A percentile compares a stretch with the other conserved stretches of the same genome.
Evolutionary conservation across 2,888 invertebrate genomes (phyloP).

Genomic region (Troglohyphantes excavatus): DNA sequence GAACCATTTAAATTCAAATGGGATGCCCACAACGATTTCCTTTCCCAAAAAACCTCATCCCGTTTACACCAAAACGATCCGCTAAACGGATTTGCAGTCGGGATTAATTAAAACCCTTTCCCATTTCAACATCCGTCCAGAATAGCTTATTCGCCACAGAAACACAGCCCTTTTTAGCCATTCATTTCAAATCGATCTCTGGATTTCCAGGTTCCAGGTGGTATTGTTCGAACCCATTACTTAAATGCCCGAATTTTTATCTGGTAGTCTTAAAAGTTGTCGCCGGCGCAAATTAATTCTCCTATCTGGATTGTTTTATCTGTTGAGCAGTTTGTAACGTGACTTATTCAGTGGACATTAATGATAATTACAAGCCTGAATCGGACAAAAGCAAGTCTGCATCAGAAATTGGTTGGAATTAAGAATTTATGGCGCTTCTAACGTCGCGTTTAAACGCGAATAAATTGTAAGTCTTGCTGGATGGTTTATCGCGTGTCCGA

Average conservation of each 20-base stretch:
- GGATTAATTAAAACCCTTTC: conserved; percentile 39
- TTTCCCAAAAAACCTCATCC: not conserved
- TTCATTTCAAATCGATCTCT: conserved; percentile 19
- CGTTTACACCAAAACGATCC: conserved; percentile 21
- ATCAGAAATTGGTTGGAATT: not conserved
- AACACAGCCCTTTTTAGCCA: conserved; percentile 29
- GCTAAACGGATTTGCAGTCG: conserved; percentile 33
- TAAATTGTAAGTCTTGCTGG: not conserved
- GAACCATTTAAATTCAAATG: not conserved
- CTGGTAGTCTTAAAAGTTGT: conserved; percentile 29
- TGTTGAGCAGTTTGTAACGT: conserved; percentile 7
- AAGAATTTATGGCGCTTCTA: conserved; percentile 6
- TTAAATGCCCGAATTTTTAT: conserved; percentile 50
- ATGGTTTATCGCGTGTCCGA: not conserved
- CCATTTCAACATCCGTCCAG: conserved; percentile 17
- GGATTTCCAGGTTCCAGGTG: conserved; percentile 34
- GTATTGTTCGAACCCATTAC: conserved; percentile 32
- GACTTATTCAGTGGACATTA: conserved; percentile 35
- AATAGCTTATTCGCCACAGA: conserved; percentile 37
- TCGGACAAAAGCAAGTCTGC: conserved; percentile 1
- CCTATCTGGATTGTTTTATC: conserved; percentile 44
- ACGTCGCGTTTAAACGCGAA: not conserved
- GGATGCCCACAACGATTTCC: too few species aligned
- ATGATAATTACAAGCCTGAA: conserved; percentile 38
- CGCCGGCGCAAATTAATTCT: conserved; percentile 52